These are phyloP conservation scores for Xanthia togata DNA, from an alignment of 2,888 invertebrate genomes.

Conservation along the genomic window DNA sequence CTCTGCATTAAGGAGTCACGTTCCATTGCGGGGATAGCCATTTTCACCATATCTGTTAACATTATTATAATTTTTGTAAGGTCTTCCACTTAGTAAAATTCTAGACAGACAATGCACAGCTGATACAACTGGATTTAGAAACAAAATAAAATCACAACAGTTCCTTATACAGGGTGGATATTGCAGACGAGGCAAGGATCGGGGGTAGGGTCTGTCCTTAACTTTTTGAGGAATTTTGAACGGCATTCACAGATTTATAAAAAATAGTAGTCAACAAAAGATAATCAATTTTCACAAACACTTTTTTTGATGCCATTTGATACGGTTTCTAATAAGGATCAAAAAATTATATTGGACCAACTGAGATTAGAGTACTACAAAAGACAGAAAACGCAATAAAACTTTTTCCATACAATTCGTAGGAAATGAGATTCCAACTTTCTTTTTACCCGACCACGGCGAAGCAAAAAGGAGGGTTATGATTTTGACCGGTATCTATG, in stretches of 20 bases:
- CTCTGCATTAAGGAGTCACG: conserved; percentile 84
- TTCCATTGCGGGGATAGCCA: conserved; percentile 72
- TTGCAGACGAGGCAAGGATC: too few species aligned
- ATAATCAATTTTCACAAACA: too few species aligned
- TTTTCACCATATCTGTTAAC: conserved; percentile 74
- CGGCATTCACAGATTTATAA: too few species aligned
- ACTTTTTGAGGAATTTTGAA: too few species aligned
- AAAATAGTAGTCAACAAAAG: too few species aligned
- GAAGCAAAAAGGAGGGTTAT: too few species aligned
- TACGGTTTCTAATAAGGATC: neutral
- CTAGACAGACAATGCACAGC: neutral
- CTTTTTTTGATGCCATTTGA: too few species aligned
- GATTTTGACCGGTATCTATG: too few species aligned
- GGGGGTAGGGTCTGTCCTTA: too few species aligned
- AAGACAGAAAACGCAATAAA: neutral
- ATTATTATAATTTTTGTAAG: neutral
- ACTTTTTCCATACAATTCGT: too few species aligned
- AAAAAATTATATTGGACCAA: neutral
- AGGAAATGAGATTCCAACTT: too few species aligned
- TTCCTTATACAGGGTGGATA: neutral
- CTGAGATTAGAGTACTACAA: neutral
- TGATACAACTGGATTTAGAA: neutral
- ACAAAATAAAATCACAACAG: neutral
- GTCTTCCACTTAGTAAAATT: neutral
- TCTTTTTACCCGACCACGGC: too few species aligned